Percentiles rank a stretch among this genome's conserved stretches.
Conservation (phyloP, 2,888 invertebrate species). For the Sminthurinus aureus region DNA sequence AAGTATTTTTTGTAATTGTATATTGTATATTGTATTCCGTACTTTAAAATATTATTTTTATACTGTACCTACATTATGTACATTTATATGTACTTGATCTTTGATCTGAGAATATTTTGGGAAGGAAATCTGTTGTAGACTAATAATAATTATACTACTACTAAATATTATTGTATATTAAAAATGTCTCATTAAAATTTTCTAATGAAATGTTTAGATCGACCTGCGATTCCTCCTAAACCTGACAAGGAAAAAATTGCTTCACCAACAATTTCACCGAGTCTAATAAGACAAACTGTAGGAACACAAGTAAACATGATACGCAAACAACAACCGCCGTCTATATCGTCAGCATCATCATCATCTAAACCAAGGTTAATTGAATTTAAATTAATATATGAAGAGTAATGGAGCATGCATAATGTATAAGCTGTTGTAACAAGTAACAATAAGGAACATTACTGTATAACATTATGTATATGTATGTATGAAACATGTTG, state of each 20-base stretch:
- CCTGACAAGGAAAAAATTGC: constrained; percentile 47
- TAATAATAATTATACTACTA: too few relatives aligned
- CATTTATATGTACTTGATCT: too few relatives aligned
- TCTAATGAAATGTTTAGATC: background rate
- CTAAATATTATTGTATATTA: background rate
- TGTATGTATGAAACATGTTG: too few relatives aligned
- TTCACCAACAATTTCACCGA: background rate
- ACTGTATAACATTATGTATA: background rate
- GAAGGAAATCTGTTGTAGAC: too few relatives aligned
- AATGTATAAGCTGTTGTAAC: background rate
- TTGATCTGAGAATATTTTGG: too few relatives aligned
- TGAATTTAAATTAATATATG: background rate
- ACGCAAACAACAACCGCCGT: background rate
- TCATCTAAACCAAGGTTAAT: constrained; percentile 41
- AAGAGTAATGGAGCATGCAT: background rate
- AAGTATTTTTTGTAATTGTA: too few relatives aligned
- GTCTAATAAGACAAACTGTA: constrained; percentile 22
- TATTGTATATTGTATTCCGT: too few relatives aligned
- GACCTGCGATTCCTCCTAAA: constrained; percentile 56
- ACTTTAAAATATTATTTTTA: too few relatives aligned
- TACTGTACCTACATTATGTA: too few relatives aligned
- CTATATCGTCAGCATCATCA: background rate
- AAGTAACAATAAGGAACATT: background rate
- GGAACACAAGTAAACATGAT: constrained; percentile 39
- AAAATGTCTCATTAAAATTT: background rate